Evolutionary conservation across 2,888 invertebrate species (phyloP), one percentile per base, ranked within the genome.

Genomic region (Eupithecia centaureata): DNA sequence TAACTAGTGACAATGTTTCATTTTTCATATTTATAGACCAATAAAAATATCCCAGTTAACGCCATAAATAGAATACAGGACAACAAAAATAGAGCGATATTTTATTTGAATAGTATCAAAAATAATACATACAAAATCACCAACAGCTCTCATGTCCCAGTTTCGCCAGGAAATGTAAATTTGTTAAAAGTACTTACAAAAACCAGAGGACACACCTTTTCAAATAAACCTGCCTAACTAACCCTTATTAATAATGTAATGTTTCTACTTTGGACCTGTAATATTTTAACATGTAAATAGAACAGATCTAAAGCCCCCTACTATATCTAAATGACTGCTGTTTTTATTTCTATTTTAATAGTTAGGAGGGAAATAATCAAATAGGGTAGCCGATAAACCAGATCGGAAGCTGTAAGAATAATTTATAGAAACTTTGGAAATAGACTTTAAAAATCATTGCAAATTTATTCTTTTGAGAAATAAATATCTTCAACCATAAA

Each of bases 121-220:
- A 84, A 86, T 57, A 86, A 92, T 92, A 93, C 92, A 93, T 92
- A 93, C 92, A 89, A 92, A 83, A 83, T 89, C 91, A 91, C 90
- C 91, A 83, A 82, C 90, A 85, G 89, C 87, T 84, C 87, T 82
- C 86, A 83, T 83, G 79, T 83, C 83, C 85, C 88, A 80, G 82
- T 86, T 83, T 82, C 86, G 82, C 85, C 83, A 82, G 83, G 75
- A 75, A 70, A 79, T 76, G 78, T 78, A 77, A 86, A 78, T 82
- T 82, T 84, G 79, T 81, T 76, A 81, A 83, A 82, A 80, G 89
- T 90, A 91, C 90, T 90, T 88, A 91, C 90, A 91, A 76, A 68
- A 90, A 87, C 85, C 74, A 80, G 86, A 80, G 88, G 85, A 84
- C 83, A 84, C 89, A 90, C 88, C 84, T 83, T 85, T 83, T 82